phyloP scores from a whole-genome alignment of 1,140 invertebrate genomes.

The Cydia splendana region DNA sequence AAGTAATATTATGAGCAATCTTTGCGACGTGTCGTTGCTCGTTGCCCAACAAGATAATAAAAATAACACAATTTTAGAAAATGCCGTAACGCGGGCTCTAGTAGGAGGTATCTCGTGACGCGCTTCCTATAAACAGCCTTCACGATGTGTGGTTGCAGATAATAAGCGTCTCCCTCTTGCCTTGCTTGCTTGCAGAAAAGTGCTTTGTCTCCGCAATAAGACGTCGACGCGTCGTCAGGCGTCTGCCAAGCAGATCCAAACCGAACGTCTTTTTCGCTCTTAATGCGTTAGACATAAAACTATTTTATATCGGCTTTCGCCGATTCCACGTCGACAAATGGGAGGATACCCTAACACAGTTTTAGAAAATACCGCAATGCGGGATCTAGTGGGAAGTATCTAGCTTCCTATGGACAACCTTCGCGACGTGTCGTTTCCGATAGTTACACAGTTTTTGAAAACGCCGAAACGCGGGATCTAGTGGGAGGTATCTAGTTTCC shows the following conservation, averaged over 20 bases:
- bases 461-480: background rate
- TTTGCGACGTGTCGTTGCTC: slow-evolving; percentile 29
- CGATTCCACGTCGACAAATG: too few relatives aligned
- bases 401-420: slow-evolving; percentile 14
- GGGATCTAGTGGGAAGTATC: background rate
- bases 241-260: too few relatives aligned
- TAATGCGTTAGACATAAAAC: too few relatives aligned
- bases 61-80: too few relatives aligned
- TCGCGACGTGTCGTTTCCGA: slow-evolving; percentile 26
- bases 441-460: too few relatives aligned
- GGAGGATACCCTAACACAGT: too few relatives aligned
- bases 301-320: too few relatives aligned
- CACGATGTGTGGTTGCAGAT: slow-evolving; percentile 25
- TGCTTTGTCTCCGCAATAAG: too few relatives aligned
- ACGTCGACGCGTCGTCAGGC: too few relatives aligned
- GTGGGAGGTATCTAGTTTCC: background rate
- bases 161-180: too few relatives aligned
- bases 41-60: slow-evolving; percentile 18
- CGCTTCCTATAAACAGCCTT: slow-evolving; percentile 13
- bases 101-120: background rate
- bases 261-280: too few relatives aligned
- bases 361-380: background rate
- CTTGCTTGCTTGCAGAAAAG: too few relatives aligned
- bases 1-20: background rate
- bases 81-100: background rate